Percentiles rank a stretch among this genome's conserved stretches.
Conservation (phyloP, 2,797 vertebrate genomes). For the Dallia pectoralis region DNA sequence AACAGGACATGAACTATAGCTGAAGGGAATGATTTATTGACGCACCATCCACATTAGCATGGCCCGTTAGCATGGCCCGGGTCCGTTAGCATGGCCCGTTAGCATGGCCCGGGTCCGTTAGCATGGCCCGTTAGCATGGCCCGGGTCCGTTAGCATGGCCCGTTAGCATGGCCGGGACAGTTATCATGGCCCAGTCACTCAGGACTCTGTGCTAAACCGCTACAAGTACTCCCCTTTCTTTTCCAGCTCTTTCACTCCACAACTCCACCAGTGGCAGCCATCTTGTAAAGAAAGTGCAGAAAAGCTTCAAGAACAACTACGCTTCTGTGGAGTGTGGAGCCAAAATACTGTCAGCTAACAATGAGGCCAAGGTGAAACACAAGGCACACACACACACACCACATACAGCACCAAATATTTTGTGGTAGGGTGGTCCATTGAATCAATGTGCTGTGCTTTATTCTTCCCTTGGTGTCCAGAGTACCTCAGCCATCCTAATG, state of each 20-base stretch:
- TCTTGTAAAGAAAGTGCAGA: conserved; percentile 91
- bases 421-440: background rate
- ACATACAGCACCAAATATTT: background rate
- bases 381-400: background rate
- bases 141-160: too few species aligned
- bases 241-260: conserved; percentile 90
- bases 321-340: conserved; percentile 98
- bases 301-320: conserved; percentile 98
- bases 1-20: background rate
- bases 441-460: background rate
- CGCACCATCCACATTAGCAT: too few species aligned
- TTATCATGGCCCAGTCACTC: background rate
- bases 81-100: too few species aligned
- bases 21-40: background rate
- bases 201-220: background rate
- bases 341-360: conserved; percentile 96
- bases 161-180: too few species aligned
- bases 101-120: too few species aligned
- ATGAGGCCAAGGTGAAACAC: conserved; percentile 90
- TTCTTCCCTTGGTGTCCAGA: conserved; percentile 67
- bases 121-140: too few species aligned
- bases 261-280: conserved; percentile 83
- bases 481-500: conserved; percentile 96
- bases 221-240: background rate
- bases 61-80: too few species aligned